A percentile compares a stretch with the other conserved stretches of the same genome.
Conservation (phyloP, 2,888 invertebrate species). For the Chrysomela aeneicollis region DNA sequence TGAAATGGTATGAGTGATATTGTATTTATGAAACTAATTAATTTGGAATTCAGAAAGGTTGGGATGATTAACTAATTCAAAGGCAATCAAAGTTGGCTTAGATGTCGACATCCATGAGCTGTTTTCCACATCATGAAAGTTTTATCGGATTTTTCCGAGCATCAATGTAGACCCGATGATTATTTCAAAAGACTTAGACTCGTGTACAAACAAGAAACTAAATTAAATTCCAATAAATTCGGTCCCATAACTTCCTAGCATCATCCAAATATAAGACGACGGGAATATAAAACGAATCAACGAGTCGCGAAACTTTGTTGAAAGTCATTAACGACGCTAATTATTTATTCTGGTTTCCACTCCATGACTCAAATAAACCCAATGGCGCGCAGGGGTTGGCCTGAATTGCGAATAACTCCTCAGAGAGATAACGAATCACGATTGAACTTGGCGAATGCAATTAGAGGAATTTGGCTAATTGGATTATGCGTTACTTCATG, state of each 20-base stretch:
- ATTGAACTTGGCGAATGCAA: constrained; percentile 9
- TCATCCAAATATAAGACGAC: neutral
- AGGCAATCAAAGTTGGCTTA: too few species aligned
- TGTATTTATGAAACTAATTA: too few species aligned
- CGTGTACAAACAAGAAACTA: neutral
- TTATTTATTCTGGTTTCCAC: constrained; percentile 3
- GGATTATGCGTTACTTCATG: constrained; percentile 1
- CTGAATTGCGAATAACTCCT: constrained; percentile 5
- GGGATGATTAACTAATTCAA: too few species aligned
- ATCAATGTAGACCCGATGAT: too few species aligned
- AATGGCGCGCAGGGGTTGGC: constrained; percentile 6
- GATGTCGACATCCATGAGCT: too few species aligned
- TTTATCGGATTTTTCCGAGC: too few species aligned
- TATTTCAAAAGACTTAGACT: neutral
- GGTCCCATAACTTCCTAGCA: neutral
- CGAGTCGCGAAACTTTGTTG: neutral
- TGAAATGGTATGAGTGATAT: too few species aligned
- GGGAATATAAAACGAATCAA: neutral
- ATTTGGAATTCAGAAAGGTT: too few species aligned
- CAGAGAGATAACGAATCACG: constrained; percentile 9
- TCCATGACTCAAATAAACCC: neutral
- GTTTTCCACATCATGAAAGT: too few species aligned
- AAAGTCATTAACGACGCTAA: neutral
- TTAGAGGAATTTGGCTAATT: constrained; percentile 17
- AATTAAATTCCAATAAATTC: neutral